Conservation (phyloP, 2,113 vertebrate genomes). For the Entelurus aequoreus region DNA sequence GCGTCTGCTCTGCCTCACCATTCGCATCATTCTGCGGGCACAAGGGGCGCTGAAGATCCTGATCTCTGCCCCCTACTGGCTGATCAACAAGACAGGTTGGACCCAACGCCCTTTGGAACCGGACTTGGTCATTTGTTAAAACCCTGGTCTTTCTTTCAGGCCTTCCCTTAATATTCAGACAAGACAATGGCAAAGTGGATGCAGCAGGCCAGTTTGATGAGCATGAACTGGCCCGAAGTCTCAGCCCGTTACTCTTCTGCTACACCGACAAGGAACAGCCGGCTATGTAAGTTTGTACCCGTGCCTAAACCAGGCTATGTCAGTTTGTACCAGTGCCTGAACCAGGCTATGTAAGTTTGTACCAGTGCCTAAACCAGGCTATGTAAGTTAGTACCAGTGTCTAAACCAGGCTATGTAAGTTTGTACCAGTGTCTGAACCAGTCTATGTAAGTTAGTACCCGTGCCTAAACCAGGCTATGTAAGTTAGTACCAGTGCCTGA, state of each 20-base stretch:
- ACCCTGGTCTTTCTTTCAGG: conserved; percentile 63
- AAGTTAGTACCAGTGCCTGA: no score
- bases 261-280: conserved; percentile 97
- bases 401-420: no score
- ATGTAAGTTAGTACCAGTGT: no score
- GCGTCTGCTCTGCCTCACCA: conserved; percentile 85
- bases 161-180: conserved; percentile 93
- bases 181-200: conserved; percentile 89
- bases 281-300: conserved; percentile 79
- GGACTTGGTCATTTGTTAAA: neutral
- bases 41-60: conserved; percentile 91
- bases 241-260: conserved; percentile 93
- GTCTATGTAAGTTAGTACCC: no score
- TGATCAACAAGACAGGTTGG: conserved; percentile 93
- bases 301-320: no score
- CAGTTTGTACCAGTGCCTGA: no score
- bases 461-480: no score
- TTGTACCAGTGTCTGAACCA: no score
- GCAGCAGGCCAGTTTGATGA: conserved; percentile 95
- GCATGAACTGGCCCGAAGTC: conserved; percentile 91
- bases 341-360: no score
- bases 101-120: neutral
- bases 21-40: conserved; percentile 87
- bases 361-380: no score
- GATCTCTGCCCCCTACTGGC: conserved; percentile 90